Evolutionary conservation across 1,140 invertebrate genomes (phyloP).

Genomic region (Bombus fervidus): DNA sequence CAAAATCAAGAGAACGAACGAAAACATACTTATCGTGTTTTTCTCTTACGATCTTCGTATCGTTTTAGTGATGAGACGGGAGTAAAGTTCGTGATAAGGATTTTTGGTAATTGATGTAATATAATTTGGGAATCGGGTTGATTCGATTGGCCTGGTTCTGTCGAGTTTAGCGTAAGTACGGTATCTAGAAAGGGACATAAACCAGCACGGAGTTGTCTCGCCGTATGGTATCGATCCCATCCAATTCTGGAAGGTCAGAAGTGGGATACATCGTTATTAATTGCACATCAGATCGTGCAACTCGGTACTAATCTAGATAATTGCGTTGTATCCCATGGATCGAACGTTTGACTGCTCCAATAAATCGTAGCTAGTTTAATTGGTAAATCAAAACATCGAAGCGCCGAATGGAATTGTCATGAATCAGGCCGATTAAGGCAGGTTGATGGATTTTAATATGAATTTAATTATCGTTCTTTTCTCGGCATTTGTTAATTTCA

Average conservation of each 20-base stretch:
- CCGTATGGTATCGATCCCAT: slow-evolving; percentile 50
- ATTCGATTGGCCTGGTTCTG: slow-evolving; percentile 10
- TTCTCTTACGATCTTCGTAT: too few relatives aligned
- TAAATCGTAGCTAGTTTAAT: slow-evolving; percentile 41
- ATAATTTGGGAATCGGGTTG: background rate
- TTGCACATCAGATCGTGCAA: slow-evolving; percentile 38
- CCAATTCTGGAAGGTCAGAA: slow-evolving; percentile 34
- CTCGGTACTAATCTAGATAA: slow-evolving; percentile 50
- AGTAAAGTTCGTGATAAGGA: too few relatives aligned
- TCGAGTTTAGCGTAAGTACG: background rate
- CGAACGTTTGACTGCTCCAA: background rate
- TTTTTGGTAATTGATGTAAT: background rate
- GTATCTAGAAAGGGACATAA: slow-evolving; percentile 24
- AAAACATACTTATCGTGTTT: too few relatives aligned
- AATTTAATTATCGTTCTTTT: background rate
- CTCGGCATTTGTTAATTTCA: background rate
- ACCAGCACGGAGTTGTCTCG: slow-evolving; percentile 17
- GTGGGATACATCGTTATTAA: slow-evolving; percentile 53
- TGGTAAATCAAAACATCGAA: slow-evolving; percentile 25
- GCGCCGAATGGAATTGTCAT: too few relatives aligned
- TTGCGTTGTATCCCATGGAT: slow-evolving; percentile 29
- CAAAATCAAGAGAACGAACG: too few relatives aligned
- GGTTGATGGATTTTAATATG: background rate
- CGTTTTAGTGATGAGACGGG: background rate
- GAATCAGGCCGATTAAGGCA: background rate